phyloP scores from a whole-genome alignment of 2,797 vertebrate genomes.

The Sciurus vulgaris region DNA sequence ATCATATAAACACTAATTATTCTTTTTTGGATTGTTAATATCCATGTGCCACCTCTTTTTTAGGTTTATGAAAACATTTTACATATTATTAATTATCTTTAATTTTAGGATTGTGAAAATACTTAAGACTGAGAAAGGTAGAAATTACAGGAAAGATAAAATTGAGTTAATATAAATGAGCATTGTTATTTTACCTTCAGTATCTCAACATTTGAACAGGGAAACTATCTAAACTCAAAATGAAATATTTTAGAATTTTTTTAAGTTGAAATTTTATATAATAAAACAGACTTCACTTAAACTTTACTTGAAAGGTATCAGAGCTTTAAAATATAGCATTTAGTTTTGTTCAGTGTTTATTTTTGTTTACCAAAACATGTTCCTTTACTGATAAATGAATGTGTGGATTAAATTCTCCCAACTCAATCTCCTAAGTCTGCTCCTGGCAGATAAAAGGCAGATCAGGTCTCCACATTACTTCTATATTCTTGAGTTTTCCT shows the following conservation, averaged over 20 bases:
- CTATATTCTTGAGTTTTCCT: background rate
- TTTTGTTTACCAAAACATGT: background rate
- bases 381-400: background rate
- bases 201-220: background rate
- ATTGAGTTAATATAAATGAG: background rate
- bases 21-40: background rate
- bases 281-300: background rate
- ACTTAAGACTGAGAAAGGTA: background rate
- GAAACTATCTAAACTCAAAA: background rate
- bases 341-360: background rate
- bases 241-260: background rate
- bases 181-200: background rate
- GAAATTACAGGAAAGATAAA: background rate
- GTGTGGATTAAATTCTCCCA: background rate
- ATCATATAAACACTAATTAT: background rate
- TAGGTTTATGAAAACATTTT: background rate
- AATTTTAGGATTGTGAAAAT: background rate
- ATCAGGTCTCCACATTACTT: background rate
- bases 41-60: background rate
- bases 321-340: background rate
- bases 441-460: background rate
- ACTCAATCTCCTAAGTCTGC: background rate
- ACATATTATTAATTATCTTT: background rate
- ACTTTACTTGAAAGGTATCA: background rate
- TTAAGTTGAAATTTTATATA: background rate